Evolutionary conservation across 2,797 vertebrate species (phyloP).

Genomic region (Karalla daura): DNA sequence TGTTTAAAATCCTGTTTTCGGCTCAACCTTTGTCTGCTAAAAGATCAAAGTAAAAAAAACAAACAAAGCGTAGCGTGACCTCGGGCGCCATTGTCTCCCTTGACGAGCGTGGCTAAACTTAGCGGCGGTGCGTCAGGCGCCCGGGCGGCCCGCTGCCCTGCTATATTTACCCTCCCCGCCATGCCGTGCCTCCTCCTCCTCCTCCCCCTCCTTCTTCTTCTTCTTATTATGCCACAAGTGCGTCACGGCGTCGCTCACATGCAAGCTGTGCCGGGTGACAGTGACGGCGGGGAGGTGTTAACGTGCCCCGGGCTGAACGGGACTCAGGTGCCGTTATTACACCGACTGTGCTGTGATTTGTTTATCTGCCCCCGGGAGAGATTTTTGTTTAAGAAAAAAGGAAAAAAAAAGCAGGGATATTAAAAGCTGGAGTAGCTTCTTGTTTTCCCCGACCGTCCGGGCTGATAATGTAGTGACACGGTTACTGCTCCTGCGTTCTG

Average conservation of each 20-base stretch:
- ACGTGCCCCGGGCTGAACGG: slow-evolving; percentile 45
- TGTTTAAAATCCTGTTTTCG: not conserved
- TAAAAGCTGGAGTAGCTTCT: too few relatives aligned
- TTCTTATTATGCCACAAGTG: slow-evolving; percentile 46
- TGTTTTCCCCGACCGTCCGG: too few relatives aligned
- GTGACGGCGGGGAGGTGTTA: slow-evolving; percentile 52
- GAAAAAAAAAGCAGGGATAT: too few relatives aligned
- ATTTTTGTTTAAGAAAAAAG: too few relatives aligned
- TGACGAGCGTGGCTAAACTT: slow-evolving; percentile 16
- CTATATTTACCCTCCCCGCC: slow-evolving; percentile 60
- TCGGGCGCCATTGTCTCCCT: slow-evolving; percentile 7
- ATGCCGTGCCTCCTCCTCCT: slow-evolving; percentile 15
- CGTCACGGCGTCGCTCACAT: slow-evolving; percentile 44
- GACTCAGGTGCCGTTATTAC: slow-evolving; percentile 25
- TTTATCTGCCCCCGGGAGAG: not conserved
- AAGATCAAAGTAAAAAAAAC: not conserved
- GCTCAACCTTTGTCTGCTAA: not conserved
- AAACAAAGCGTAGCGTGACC: slow-evolving; percentile 12
- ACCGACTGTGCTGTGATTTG: slow-evolving; percentile 12
- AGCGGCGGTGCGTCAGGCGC: slow-evolving; percentile 17
- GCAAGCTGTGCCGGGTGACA: slow-evolving; percentile 57
- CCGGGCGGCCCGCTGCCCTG: slow-evolving; percentile 6
- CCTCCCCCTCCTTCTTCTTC: too few relatives aligned
- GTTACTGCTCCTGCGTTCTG: too few relatives aligned
- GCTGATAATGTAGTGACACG: too few relatives aligned